Evolutionary conservation across 1,140 invertebrate species (phyloP), one percentile per base, ranked within the genome.

Genomic region (Coelopa frigida): DNA sequence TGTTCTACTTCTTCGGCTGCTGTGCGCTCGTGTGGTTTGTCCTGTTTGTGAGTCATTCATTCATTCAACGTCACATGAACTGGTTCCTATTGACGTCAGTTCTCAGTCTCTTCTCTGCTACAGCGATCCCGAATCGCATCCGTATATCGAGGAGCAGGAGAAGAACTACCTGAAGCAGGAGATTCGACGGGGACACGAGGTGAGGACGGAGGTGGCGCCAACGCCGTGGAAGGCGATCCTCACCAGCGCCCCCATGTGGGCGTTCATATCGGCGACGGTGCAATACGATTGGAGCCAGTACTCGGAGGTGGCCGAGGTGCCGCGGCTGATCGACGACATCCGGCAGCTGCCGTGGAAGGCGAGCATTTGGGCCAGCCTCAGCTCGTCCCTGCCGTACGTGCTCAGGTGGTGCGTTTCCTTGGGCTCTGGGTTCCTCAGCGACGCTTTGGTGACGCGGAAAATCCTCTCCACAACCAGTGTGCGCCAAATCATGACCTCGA

Each of bases 1-100:
- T 88, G 0, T 91, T 89, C 66, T 90, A 90, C 60, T 75, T 89
- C 10, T 93, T 92, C 69, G 90, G 89, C 52, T 74, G 75, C 43
- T 57, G 85, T 1, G 83, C 83, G 6, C 70, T 85, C 3, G 41
- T 85, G 0, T 89, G 85, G 85, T 86, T 84, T 45, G 61, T 83
- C 22, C 57, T 84, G 32, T 89, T 84, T 78, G 75, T 79, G 62
- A 72, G 73, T 72, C 37, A 29, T n/a, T n/a, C n/a, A n/a, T n/a
- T n/a, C n/a, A n/a, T n/a, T n/a, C n/a, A n/a, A n/a, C n/a, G n/a
- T n/a, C 24, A 27, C 15, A 27, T 24, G 12, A 26, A 7, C 8
- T 24, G 8, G 12, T n/a, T 12, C 21, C 10, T 44, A 18, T 12
- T 23, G 26, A 8, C 10, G n/a, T n/a, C 17, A 33, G 27, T 33